Percentiles rank a stretch among this genome's conserved stretches.
Conservation (phyloP, 1,140 invertebrate genomes). For the Samia ricini region DNA sequence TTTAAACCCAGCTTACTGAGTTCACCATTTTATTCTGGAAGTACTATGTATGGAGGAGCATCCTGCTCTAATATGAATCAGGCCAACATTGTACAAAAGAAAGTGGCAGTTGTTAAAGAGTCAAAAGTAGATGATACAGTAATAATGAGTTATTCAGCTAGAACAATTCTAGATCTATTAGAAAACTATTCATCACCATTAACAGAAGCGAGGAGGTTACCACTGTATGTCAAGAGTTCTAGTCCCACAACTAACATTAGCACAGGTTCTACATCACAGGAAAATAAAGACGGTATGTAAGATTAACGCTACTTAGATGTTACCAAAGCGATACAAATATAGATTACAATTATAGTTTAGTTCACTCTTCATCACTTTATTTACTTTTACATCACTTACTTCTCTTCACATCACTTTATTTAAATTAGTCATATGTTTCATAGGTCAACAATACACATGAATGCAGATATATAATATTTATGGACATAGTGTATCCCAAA, state of each 20-base stretch:
- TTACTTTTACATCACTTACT: too few species aligned
- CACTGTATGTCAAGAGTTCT: constrained; percentile 39
- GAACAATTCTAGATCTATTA: constrained; percentile 83
- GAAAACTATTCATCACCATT: constrained; percentile 86
- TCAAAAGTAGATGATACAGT: constrained; percentile 30
- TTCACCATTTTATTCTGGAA: constrained; percentile 90
- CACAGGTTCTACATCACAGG: background rate
- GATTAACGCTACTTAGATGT: too few species aligned
- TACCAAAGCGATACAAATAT: too few species aligned
- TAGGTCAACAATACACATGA: too few species aligned
- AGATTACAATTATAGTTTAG: too few species aligned
- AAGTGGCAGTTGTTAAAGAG: constrained; percentile 38
- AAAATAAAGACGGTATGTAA: background rate
- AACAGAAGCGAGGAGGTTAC: constrained; percentile 84
- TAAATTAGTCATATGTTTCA: too few species aligned
- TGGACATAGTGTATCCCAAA: too few species aligned
- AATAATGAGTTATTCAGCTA: constrained; percentile 77
- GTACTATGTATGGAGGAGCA: constrained; percentile 88
- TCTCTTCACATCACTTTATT: too few species aligned
- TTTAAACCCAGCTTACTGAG: constrained; percentile 74
- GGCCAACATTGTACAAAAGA: constrained; percentile 53
- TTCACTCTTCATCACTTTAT: too few species aligned
- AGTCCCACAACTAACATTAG: background rate
- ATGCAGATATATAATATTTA: too few species aligned
- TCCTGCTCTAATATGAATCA: constrained; percentile 79